Base-by-base conservation (phyloP, 92 coral and sea anemone species). In the Hydrozoanthus gracilis region DNA sequence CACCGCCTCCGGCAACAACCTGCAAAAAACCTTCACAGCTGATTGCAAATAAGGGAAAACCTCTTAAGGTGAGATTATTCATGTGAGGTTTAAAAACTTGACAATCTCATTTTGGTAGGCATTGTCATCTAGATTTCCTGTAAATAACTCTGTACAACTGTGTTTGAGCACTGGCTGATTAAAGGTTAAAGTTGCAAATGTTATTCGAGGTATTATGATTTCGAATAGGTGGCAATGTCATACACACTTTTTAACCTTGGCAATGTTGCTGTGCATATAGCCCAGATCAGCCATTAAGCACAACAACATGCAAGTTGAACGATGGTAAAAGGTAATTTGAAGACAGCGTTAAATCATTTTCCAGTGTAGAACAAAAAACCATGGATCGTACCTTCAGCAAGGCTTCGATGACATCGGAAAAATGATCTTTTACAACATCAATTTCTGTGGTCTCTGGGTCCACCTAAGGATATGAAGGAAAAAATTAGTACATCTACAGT, bases 1-100 rank as follows among this genome's bases (percentile, higher is more conserved):
- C 98, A 13, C 84, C 88, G 35, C 92, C 89, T 18, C 88, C 86
- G 15, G 93, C 88, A 45, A 96, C 79, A 12, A 92, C 20, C 98
- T 94, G 86, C 3, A 35, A 87, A 61, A 67, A 2, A 72, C 35
- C 15, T 50, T 51, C 49, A 50, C 5, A 70, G 46, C 45, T 1
- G 35, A 45, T 18, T 20, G 5, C 61, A 49, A 6, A 20, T 13
- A 3, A 6, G 78, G 55, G 14, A 14, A n/a, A 7, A 1, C 39
- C 1, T 27, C 6, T 49, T 17, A 7, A 48, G 64, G 16, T 58
- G 12, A 8, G n/a, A 16, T 12, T 11, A 4, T 58, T 11, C 12
- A 8, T 11, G 4, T 58, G 15, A 58, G 10, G 12, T 58, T 58
- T 58, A 4, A 56, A 56, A 7, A 56, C 13, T 56, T 9, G 13